Conservation (phyloP, 1,140 invertebrate genomes). For the Leptoteleia sp. region DNA sequence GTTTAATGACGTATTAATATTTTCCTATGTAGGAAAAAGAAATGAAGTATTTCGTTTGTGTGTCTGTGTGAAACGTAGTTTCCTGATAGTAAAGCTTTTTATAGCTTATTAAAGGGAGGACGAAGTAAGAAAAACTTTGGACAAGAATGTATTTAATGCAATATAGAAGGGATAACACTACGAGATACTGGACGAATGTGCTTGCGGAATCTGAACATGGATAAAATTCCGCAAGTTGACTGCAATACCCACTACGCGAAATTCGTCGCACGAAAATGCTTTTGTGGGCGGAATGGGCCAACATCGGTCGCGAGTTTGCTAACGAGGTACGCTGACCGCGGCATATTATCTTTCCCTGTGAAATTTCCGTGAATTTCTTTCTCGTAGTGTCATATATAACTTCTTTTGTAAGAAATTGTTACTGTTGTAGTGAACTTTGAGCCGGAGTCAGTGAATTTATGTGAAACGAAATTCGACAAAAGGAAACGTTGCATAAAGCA, state of each 20-base stretch:
- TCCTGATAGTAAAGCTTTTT: too few relatives aligned
- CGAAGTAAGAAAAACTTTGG: conserved; percentile 6
- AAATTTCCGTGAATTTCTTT: conserved; percentile 36
- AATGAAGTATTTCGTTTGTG: too few relatives aligned
- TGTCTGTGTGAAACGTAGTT: too few relatives aligned
- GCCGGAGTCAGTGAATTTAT: conserved; percentile 6
- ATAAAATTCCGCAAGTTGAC: conserved; percentile 46
- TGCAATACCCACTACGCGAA: conserved; percentile 47
- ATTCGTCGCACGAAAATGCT: conserved; percentile 54
- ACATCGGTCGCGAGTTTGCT: conserved; percentile 24
- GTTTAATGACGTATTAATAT: too few relatives aligned
- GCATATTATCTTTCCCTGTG: conserved; percentile 23
- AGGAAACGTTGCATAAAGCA: conserved; percentile 10
- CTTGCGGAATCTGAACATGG: conserved; percentile 32
- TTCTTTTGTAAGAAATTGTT: conserved; percentile 24
- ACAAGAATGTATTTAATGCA: conserved; percentile 46
- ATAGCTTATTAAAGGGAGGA: conserved; percentile 15
- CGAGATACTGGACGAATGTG: conserved; percentile 15
- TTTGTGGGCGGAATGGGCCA: conserved; percentile 27
- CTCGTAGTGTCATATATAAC: conserved; percentile 6
- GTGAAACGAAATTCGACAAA: conserved; percentile 22
- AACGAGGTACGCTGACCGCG: conserved; percentile 42
- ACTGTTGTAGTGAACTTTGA: conserved; percentile 34
- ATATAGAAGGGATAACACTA: conserved; percentile 19
- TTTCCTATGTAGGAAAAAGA: too few relatives aligned